A percentile compares a stretch with the other conserved stretches of the same genome.
phyloP scores from a whole-genome alignment of 2,797 vertebrate species.

The Myotis myotis region DNA sequence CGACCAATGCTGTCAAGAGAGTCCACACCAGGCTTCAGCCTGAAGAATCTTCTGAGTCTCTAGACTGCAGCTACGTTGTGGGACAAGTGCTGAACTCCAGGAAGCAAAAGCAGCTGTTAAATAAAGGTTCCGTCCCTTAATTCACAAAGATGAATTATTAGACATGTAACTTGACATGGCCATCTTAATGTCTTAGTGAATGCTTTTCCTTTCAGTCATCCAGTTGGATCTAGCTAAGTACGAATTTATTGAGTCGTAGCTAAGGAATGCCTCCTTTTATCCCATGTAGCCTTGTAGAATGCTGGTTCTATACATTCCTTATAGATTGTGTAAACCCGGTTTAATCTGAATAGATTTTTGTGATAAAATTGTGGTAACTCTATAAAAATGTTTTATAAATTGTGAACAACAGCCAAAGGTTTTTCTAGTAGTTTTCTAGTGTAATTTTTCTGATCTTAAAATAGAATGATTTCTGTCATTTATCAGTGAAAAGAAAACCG shows the following conservation, averaged over 20 bases:
- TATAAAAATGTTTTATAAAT: constrained; percentile 30
- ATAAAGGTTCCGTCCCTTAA: constrained; percentile 78
- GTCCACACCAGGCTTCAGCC: constrained; percentile 81
- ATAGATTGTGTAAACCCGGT: background rate
- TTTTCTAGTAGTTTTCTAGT: constrained; percentile 35
- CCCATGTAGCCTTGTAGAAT: background rate
- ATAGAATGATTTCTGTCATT: constrained; percentile 52
- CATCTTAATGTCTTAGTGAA: background rate
- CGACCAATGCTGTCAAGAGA: constrained; percentile 87
- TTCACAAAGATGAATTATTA: constrained; percentile 39
- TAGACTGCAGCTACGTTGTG: constrained; percentile 73
- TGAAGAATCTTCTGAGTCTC: constrained; percentile 74
- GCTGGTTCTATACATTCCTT: constrained; percentile 14
- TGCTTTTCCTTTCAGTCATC: background rate
- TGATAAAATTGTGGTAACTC: background rate
- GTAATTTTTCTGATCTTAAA: constrained; percentile 55
- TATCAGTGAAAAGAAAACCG: constrained; percentile 82
- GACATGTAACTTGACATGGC: background rate
- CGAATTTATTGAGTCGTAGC: background rate
- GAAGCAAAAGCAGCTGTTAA: constrained; percentile 77
- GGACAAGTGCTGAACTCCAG: constrained; percentile 88
- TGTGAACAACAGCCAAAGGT: background rate
- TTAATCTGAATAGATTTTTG: background rate
- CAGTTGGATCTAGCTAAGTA: background rate
- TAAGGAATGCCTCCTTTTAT: constrained; percentile 34